Evolutionary conservation across 1,140 invertebrate genomes (phyloP).

Genomic region (Chymomyza costata): DNA sequence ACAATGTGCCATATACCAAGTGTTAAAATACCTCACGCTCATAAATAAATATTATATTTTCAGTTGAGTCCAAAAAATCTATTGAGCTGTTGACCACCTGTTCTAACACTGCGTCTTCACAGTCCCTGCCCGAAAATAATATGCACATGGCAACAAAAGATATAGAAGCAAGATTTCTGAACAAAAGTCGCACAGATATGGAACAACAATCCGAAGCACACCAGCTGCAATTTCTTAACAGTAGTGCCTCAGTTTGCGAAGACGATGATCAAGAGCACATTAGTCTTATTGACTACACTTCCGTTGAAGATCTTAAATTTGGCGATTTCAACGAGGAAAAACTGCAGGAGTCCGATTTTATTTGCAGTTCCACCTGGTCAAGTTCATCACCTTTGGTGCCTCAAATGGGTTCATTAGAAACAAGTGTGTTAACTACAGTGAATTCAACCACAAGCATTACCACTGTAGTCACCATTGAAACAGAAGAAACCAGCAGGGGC

Average conservation of each 20-base stretch:
- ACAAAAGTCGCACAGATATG: constrained; percentile 21
- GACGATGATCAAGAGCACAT: constrained; percentile 43
- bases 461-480: constrained; percentile 1
- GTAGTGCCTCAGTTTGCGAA: constrained; percentile 57
- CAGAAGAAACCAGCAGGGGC: no score
- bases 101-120: not conserved
- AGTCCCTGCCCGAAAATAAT: constrained; percentile 1
- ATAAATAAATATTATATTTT: not conserved
- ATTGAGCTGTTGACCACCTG: not conserved
- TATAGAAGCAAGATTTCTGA: constrained; percentile 59
- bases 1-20: no score
- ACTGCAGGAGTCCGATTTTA: constrained; percentile 30
- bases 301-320: constrained; percentile 46
- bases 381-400: constrained; percentile 26
- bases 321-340: constrained; percentile 56
- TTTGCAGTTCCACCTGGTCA: constrained; percentile 58
- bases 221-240: constrained; percentile 61
- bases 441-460: constrained; percentile 1
- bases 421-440: no score
- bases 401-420: no score
- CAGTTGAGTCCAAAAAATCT: constrained; percentile 32
- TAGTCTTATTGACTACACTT: constrained; percentile 14
- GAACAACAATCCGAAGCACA: constrained; percentile 17
- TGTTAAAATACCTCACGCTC: not conserved
- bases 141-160: constrained; percentile 51